Conservation (phyloP, 1,140 invertebrate species). For the Pachypeltis micranthus region DNA sequence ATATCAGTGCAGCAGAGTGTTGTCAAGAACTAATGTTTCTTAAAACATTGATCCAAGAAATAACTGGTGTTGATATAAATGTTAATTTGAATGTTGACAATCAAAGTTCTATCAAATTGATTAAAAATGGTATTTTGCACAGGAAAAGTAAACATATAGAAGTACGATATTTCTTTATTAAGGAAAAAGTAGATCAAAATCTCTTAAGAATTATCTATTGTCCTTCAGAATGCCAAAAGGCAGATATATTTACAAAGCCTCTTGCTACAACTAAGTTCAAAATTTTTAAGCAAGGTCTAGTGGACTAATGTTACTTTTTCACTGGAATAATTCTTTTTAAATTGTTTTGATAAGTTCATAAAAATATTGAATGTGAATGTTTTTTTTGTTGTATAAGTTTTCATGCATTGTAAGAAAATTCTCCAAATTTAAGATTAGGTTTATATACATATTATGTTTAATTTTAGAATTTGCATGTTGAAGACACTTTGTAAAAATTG, state of each 20-base stretch:
- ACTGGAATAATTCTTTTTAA: too few species aligned
- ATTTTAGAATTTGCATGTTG: too few species aligned
- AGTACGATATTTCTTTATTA: conserved; percentile 21
- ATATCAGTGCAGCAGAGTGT: conserved; percentile 14
- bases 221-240: conserved; percentile 17
- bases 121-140: conserved; percentile 14
- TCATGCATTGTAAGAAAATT: too few species aligned
- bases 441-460: too few species aligned
- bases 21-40: conserved; percentile 22
- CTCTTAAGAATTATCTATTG: conserved; percentile 16
- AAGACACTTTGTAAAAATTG: too few species aligned
- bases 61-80: conserved; percentile 12
- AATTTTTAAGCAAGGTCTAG: conserved; percentile 8
- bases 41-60: conserved; percentile 15
- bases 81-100: conserved; percentile 24
- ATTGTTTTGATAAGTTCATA: too few species aligned
- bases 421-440: too few species aligned
- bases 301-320: too few species aligned
- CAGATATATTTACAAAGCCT: conserved; percentile 21
- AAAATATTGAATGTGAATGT: too few species aligned
- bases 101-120: conserved; percentile 22
- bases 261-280: conserved; percentile 16
- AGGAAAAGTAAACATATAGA: conserved; percentile 25
- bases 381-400: too few species aligned
- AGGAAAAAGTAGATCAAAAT: conserved; percentile 17